Evolutionary conservation across 1,140 invertebrate genomes (phyloP).

Genomic region (Steinernema feltiae): DNA sequence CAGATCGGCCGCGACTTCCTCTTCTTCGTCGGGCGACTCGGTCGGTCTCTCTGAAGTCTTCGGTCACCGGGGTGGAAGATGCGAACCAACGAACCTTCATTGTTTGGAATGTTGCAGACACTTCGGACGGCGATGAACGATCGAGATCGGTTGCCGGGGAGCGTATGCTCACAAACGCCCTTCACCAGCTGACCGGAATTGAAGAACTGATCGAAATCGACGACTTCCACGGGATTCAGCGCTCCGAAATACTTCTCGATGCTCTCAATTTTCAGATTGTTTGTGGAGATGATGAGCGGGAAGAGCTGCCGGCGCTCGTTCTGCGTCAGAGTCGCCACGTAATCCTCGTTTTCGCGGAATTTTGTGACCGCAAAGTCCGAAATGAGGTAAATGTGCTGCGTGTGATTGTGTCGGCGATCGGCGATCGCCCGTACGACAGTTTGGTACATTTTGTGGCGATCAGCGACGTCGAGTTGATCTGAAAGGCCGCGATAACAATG

Average conservation of each 20-base stretch:
- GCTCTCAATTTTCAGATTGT: background rate
- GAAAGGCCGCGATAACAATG: background rate
- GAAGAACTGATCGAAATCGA: conserved; percentile 6
- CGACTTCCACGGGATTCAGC: background rate
- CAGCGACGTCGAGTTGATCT: background rate
- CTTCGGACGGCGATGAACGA: background rate
- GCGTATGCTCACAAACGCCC: background rate
- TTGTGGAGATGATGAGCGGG: background rate
- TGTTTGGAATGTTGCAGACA: background rate
- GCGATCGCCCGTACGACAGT: background rate
- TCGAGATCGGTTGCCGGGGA: background rate
- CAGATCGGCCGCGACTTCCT: background rate
- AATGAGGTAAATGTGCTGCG: background rate
- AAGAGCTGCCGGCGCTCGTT: background rate
- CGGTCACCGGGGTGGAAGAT: background rate
- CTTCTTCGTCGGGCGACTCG: background rate
- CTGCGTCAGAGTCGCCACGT: background rate
- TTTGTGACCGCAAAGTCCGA: background rate
- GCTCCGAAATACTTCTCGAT: background rate
- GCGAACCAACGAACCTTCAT: background rate
- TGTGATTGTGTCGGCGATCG: background rate
- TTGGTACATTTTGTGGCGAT: background rate
- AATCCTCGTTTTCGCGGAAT: background rate
- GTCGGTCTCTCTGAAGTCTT: no score
- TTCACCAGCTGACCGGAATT: background rate